phyloP scores from a whole-genome alignment of 2,888 invertebrate species.

The Neuroscelio doddi region DNA sequence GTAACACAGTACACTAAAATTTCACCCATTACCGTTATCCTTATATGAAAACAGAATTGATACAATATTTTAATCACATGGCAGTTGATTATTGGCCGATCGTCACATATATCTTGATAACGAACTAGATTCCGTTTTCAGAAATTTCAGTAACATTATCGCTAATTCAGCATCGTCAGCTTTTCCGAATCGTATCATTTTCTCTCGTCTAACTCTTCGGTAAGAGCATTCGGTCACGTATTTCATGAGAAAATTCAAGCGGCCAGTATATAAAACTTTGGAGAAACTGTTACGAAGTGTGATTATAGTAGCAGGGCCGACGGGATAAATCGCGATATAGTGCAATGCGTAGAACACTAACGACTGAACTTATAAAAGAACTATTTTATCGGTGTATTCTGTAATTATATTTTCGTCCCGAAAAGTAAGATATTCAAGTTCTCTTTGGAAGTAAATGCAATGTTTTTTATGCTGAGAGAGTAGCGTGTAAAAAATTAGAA shows the following conservation, averaged over 20 bases:
- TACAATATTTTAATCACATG: too few relatives aligned
- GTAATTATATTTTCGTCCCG: constrained; percentile 7
- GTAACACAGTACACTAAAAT: too few relatives aligned
- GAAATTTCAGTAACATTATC: not conserved
- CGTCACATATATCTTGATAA: not conserved
- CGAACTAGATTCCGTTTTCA: not conserved
- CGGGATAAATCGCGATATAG: constrained; percentile 12
- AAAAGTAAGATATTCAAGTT: not conserved
- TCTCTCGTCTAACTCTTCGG: constrained; percentile 1
- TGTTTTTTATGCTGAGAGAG: too few relatives aligned
- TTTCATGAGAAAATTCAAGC: constrained; percentile 12
- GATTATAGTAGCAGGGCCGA: constrained; percentile 11
- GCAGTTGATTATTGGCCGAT: not conserved
- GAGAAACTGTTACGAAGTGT: constrained; percentile 14
- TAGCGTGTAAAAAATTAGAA: too few relatives aligned
- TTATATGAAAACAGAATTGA: too few relatives aligned
- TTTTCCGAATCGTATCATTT: not conserved
- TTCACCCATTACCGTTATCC: too few relatives aligned
- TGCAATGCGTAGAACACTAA: constrained; percentile 11
- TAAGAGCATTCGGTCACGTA: constrained; percentile 1
- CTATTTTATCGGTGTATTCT: constrained; percentile 8
- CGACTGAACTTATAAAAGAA: constrained; percentile 7
- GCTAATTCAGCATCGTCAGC: constrained; percentile 2
- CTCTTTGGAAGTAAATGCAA: not conserved
- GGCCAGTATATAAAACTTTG: constrained; percentile 10